Evolutionary conservation across 2,797 vertebrate species (phyloP).

Genomic region (Sebastes vulpes): DNA sequence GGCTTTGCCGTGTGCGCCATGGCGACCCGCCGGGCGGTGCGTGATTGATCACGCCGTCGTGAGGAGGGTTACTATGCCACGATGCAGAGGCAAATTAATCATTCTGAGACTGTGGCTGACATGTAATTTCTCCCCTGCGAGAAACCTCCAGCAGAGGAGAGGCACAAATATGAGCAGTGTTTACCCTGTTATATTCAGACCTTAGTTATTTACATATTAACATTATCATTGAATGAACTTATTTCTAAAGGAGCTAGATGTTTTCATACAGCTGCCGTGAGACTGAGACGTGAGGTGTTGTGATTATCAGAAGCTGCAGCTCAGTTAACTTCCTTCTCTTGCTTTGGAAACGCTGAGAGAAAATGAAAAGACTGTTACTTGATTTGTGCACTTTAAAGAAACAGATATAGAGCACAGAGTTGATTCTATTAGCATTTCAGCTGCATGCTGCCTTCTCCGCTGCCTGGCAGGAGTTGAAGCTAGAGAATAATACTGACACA

Average conservation of each 20-base stretch:
- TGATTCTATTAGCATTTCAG: neutral
- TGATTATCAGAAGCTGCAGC: neutral
- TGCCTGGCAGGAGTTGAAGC: no score
- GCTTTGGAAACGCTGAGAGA: neutral
- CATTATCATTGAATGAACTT: neutral
- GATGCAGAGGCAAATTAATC: conserved; percentile 81
- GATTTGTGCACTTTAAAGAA: neutral
- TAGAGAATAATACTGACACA: neutral
- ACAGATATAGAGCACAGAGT: neutral
- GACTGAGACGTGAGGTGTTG: neutral
- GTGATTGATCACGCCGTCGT: conserved; percentile 64
- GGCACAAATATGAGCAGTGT: conserved; percentile 47
- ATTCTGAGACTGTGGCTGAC: conserved; percentile 72
- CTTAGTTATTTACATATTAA: conserved; percentile 34
- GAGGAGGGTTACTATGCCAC: conserved; percentile 69
- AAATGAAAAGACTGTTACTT: neutral
- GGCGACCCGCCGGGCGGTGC: conserved; percentile 34
- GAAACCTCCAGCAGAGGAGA: conserved; percentile 62
- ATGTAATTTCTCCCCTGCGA: conserved; percentile 70
- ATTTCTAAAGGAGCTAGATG: neutral
- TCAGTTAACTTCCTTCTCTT: neutral
- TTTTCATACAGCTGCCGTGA: neutral
- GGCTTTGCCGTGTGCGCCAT: conserved; percentile 10
- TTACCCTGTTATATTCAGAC: conserved; percentile 12
- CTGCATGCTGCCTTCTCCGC: neutral